Base-by-base conservation (phyloP, 2,113 vertebrate genomes). In the Malurus elegans region DNA sequence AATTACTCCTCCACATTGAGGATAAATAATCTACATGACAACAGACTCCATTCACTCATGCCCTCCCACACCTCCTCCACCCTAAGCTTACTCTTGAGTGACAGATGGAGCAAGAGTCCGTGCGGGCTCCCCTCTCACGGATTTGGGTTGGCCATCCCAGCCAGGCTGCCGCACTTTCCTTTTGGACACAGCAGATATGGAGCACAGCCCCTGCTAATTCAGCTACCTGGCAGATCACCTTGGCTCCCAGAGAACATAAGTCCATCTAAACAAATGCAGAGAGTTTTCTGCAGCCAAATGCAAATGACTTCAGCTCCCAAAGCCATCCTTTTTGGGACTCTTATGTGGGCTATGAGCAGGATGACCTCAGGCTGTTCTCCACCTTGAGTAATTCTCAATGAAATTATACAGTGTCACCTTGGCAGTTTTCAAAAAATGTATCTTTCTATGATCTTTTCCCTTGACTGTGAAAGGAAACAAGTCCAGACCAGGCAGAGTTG, bases 21-120 rank as follows among this genome's bases (percentile, higher is more conserved):
- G 65, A 83, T 94, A 93, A 94, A 96, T 94, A 94, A 97, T 95
- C 90, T 96, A 92, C 94, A 97, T 94, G 83, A 96, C 94, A 97
- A 96, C 82, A 88, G 69, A 12, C 65, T 86, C 90, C 86, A 81
- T 96, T 96, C 88, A 92, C 44, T 87, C 75, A 28, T 75, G 87
- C 76, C 94, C 88, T 93, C 89, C 81, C 42, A 76, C 74, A 79
- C 48, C 65, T 88, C 92, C 56, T 94, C 38, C 0, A 5, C 80
- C 82, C 1, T 4, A 11, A 90, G 42, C 32, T 81, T 31, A 56
- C 79, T 26, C 42, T 50, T 88, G 75, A 95, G 72, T 88, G 90
- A 83, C 32, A 7, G 90, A 86, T 80, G 81, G 70, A 96, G 64
- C 20, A 47, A n/a, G 54, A 88, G 34, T 44, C 81, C 19, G 1